Evolutionary conservation across 2,888 invertebrate genomes (phyloP).

Genomic region (Neoscelio sp.): DNA sequence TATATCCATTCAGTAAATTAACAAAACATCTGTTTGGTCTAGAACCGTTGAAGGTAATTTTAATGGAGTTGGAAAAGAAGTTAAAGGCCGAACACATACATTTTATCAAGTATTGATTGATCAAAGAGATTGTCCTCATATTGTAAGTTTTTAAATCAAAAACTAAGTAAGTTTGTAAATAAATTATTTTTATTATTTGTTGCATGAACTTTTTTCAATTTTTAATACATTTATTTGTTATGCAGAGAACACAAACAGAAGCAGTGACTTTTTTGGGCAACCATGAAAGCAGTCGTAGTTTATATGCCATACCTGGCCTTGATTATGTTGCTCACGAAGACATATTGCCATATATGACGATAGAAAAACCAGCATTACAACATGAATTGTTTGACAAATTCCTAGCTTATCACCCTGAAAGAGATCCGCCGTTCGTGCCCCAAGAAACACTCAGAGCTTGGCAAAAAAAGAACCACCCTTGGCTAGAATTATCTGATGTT

Average conservation of each 20-base stretch:
- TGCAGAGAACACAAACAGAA: constrained; percentile 97
- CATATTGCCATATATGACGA: constrained; percentile 96
- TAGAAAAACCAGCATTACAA: constrained; percentile 94
- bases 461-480: constrained; percentile 99
- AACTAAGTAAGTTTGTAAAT: not conserved
- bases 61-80: constrained; percentile 89
- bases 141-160: constrained; percentile 87
- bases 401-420: constrained; percentile 90
- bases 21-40: constrained; percentile 53
- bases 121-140: constrained; percentile 97
- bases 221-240: constrained; percentile 3
- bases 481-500: constrained; percentile 98
- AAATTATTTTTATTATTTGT: no score
- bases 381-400: constrained; percentile 99
- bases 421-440: constrained; percentile 94
- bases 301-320: constrained; percentile 98
- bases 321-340: constrained; percentile 99
- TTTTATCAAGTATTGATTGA: constrained; percentile 99
- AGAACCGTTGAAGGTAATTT: constrained; percentile 79
- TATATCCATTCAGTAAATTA: no score
- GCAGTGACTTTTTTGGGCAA: constrained; percentile 98
- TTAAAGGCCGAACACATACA: constrained; percentile 95
- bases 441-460: constrained; percentile 96
- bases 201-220: no score
- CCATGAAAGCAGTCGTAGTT: constrained; percentile 96